These are phyloP conservation scores for Silvanus unidentatus DNA, from an alignment of 2,888 invertebrate species.

Conservation along the genomic window DNA sequence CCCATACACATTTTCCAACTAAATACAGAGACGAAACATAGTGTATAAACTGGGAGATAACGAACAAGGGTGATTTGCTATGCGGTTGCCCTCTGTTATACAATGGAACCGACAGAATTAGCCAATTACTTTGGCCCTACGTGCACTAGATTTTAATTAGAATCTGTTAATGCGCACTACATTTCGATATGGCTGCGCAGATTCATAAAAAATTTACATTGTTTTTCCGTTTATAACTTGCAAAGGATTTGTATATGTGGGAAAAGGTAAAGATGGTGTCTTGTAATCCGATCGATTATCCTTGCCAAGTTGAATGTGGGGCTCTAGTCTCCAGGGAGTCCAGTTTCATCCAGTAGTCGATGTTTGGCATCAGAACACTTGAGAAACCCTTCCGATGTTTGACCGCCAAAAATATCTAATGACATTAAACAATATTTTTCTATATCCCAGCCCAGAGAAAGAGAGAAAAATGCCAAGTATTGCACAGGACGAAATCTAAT, in stretches of 20 bases:
- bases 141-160: constrained; percentile 47
- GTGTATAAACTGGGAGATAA: constrained; percentile 30
- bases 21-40: not conserved
- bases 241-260: not conserved
- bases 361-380: constrained; percentile 35
- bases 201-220: constrained; percentile 1
- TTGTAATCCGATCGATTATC: constrained; percentile 39
- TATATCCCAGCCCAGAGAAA: too few species aligned
- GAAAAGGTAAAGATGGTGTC: constrained; percentile 4
- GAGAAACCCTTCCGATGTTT: constrained; percentile 17
- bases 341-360: constrained; percentile 33
- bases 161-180: constrained; percentile 43
- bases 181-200: constrained; percentile 9
- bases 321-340: constrained; percentile 37
- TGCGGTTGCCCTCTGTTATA: constrained; percentile 48
- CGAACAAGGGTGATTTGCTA: constrained; percentile 44
- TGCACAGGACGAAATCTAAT: too few species aligned
- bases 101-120: constrained; percentile 46
- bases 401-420: too few species aligned
- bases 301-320: constrained; percentile 26
- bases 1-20: too few species aligned
- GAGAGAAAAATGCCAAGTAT: constrained; percentile 6
- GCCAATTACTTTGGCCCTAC: constrained; percentile 45
- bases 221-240: not conserved
- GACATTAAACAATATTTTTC: too few species aligned